phyloP scores from a whole-genome alignment of 2,797 vertebrate species.

The Coregonus ussuriensis region DNA sequence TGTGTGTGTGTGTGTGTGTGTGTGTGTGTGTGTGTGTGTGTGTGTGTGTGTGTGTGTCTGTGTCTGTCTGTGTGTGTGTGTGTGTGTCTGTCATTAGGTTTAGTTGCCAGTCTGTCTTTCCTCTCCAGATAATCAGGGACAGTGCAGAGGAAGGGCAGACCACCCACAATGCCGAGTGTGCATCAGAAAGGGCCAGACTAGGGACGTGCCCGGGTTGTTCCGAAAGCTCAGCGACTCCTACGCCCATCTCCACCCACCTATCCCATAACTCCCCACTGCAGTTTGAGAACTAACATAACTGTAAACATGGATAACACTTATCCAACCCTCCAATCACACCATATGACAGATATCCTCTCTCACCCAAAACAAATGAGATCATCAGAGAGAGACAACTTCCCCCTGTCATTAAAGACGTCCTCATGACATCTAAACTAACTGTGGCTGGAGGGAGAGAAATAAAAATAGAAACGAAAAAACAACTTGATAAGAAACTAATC shows the following conservation, averaged over 20 bases:
- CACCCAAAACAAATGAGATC: slow-evolving; percentile 57
- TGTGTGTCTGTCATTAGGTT: not conserved
- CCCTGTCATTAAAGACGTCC: slow-evolving; percentile 10
- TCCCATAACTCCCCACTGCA: not conserved
- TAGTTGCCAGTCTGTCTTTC: not conserved
- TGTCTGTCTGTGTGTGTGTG: too few relatives aligned
- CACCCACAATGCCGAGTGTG: slow-evolving; percentile 48
- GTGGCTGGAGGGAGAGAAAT: slow-evolving; percentile 37
- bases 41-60: too few relatives aligned
- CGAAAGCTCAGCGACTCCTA: not conserved
- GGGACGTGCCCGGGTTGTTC: not conserved
- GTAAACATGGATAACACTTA: slow-evolving; percentile 31
- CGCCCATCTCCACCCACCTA: not conserved
- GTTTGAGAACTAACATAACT: slow-evolving; percentile 6
- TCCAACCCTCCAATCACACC: not conserved
- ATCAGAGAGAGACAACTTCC: slow-evolving; percentile 57
- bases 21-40: too few relatives aligned
- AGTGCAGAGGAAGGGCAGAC: slow-evolving; percentile 61
- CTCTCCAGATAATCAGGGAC: slow-evolving; percentile 61
- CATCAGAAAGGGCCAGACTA: slow-evolving; percentile 6
- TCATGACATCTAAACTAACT: slow-evolving; percentile 17
- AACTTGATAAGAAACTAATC: slow-evolving; percentile 69
- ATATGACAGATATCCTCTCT: slow-evolving; percentile 67
- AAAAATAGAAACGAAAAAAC: slow-evolving; percentile 25
- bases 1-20: not conserved